Percentiles rank a stretch among this genome's conserved stretches.
Conservation (phyloP, 2,113 vertebrate genomes). For the Ptychochromis oligacanthus region DNA sequence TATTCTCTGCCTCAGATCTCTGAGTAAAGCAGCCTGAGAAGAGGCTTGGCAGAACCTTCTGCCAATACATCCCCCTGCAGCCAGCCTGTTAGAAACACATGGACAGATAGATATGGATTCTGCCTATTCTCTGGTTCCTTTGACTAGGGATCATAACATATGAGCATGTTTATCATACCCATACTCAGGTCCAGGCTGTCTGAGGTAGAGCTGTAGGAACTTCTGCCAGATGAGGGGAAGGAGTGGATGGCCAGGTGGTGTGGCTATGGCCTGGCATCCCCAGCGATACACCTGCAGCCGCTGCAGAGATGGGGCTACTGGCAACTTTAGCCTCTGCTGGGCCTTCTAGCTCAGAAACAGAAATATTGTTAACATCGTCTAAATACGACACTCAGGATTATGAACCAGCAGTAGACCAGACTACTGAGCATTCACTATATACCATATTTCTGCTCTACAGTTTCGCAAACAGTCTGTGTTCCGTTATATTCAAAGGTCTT, state of each 20-base stretch:
- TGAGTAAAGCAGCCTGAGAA: constrained; percentile 83
- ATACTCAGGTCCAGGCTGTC: constrained; percentile 92
- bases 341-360: constrained; percentile 85
- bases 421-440: background rate
- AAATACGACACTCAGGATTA: background rate
- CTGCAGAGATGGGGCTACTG: constrained; percentile 90
- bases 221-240: constrained; percentile 96
- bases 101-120: background rate
- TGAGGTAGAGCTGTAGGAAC: constrained; percentile 94
- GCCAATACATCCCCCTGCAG: constrained; percentile 91
- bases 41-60: constrained; percentile 89
- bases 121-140: background rate
- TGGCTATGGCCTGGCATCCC: constrained; percentile 92
- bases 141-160: background rate
- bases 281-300: constrained; percentile 96
- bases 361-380: constrained; percentile 23
- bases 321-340: constrained; percentile 92
- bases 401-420: background rate
- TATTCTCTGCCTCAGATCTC: constrained; percentile 88
- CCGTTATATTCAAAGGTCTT: background rate
- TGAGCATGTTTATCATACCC: constrained; percentile 81
- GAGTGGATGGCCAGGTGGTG: constrained; percentile 92
- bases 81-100: constrained; percentile 79
- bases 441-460: background rate
- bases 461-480: background rate